Evolutionary conservation across 2,797 vertebrate genomes (phyloP), one percentile per base, ranked within the genome.

Genomic region (Ammospiza maritima): DNA sequence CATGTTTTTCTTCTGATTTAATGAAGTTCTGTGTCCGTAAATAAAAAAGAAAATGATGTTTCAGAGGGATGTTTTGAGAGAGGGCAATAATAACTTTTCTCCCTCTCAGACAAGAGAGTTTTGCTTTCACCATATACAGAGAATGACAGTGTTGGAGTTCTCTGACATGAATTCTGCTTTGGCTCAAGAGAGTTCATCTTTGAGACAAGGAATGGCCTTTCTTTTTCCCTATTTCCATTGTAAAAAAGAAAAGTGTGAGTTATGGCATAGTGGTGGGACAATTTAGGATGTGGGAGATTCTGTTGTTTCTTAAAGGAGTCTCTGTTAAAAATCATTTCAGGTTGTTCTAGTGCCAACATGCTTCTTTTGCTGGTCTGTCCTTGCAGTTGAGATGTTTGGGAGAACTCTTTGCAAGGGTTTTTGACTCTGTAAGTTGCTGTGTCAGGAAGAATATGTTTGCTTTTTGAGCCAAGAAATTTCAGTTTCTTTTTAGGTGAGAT

Each of bases 331-430:
- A 58, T 67, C 27, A 17, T 89, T 47, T 32, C 36, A 61, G 38
- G 10, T 42, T 53, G 14, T 56, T 7, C 2, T 13, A 58, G 22
- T 36, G 32, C 38, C 50, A 75, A 6, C 13, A 5, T 34, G 10
- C 12, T 76, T 62, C 51, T 82, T 7, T 50, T 79, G n/a, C 57
- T 83, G 7, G 10, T 57, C 29, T 34, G 0, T 29, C 22, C 40
- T 47, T 86, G 61, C 0, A 0, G 40, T 14, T n/a, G 32, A 61
- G 34, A 51, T 32, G 9, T 30, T 80, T 32, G 23, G 25, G 62
- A 83, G 45, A 57, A 20, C 13, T 34, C 14, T 71, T 53, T 61
- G 14, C 45, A 56, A 58, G 34, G n/a, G 0, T 0, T 25, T 78
- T 80, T 66, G 11, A 21, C 48, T 71, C 22, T 47, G 0, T 50